Percentiles rank a stretch among this genome's conserved stretches.
phyloP scores from a whole-genome alignment of 1,140 invertebrate genomes.

The Orius laevigatus region DNA sequence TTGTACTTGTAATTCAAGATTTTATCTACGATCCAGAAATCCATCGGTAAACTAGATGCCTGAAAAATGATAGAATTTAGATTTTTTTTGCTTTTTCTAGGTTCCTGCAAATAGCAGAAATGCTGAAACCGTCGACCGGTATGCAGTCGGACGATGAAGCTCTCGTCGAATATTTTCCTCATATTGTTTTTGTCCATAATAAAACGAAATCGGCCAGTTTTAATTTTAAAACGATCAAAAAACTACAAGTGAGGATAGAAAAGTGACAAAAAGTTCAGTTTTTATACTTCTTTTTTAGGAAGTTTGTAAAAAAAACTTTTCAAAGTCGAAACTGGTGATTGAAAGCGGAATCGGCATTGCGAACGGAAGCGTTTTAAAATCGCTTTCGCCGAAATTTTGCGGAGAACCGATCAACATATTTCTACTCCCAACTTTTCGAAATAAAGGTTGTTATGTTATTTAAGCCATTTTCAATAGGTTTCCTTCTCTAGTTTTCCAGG shows the following conservation, averaged over 20 bases:
- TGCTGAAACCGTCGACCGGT: slow-evolving; percentile 61
- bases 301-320: slow-evolving; percentile 44
- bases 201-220: slow-evolving; percentile 53
- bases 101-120: slow-evolving; percentile 68
- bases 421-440: slow-evolving; percentile 44
- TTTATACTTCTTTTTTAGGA: slow-evolving; percentile 28
- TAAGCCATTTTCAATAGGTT: no score
- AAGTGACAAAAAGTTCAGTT: slow-evolving; percentile 9
- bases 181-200: slow-evolving; percentile 62
- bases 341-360: slow-evolving; percentile 49
- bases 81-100: slow-evolving; percentile 33
- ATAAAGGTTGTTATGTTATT: slow-evolving; percentile 32
- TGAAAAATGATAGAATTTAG: slow-evolving; percentile 13
- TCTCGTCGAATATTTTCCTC: slow-evolving; percentile 52
- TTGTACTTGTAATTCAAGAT: slow-evolving; percentile 70
- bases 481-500: slow-evolving; percentile 14
- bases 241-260: slow-evolving; percentile 37
- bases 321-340: slow-evolving; percentile 49
- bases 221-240: slow-evolving; percentile 39
- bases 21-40: slow-evolving; percentile 66
- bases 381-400: slow-evolving; percentile 31
- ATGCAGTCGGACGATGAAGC: slow-evolving; percentile 45
- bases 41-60: slow-evolving; percentile 33
- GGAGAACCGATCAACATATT: slow-evolving; percentile 51
- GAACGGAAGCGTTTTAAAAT: slow-evolving; percentile 35